Evolutionary conservation across 1,140 invertebrate species (phyloP), one percentile per base, ranked within the genome.

Genomic region (Cherax destructor): DNA sequence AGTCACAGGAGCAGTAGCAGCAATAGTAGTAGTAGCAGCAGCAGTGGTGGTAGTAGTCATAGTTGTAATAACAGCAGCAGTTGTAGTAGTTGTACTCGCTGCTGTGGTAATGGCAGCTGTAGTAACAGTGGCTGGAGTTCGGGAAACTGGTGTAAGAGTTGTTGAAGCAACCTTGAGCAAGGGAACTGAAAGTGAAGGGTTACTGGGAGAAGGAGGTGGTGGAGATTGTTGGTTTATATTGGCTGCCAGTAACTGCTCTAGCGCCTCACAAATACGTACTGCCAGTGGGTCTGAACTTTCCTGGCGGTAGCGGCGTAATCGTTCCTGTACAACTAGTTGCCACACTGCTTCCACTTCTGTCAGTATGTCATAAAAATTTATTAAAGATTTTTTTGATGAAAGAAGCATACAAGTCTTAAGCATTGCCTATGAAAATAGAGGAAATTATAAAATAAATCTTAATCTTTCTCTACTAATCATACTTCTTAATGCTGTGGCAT

Each of bases 331-430:
- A 16, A 91, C 89, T 61, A 91, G 24, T 24, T 91, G 89, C 89
- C 89, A 91, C 24, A 91, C 76, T 61, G 89, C 89, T 79, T 91
- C 89, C 30, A 91, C 80, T 69, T 91, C 89, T 91, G 83, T 86
- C 72, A 77, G 76, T 61, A 30, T 41, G 30, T 41, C 30, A 41
- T 41, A 41, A 77, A 56, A 30, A 30, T 9, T 30, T 74, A 30
- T 74, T 30, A 56, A 9, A 56, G 9, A 10, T 56, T 56, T 10
- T 10, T 56, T 56, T 10, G 52, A 56, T 9, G 52, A 56, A 13
- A 56, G 13, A 56, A 56, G 52, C 13, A 10, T 56, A 1, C 6
- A 56, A 41, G 30, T 41, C 30, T 41, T 41, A 1, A 41, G 30
- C 30, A 41, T 41, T 41, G 30, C 30, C 30, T 41, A 41, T 41